Evolutionary conservation across 2,113 vertebrate species (phyloP).

Genomic region (Phaethornis superciliosus): DNA sequence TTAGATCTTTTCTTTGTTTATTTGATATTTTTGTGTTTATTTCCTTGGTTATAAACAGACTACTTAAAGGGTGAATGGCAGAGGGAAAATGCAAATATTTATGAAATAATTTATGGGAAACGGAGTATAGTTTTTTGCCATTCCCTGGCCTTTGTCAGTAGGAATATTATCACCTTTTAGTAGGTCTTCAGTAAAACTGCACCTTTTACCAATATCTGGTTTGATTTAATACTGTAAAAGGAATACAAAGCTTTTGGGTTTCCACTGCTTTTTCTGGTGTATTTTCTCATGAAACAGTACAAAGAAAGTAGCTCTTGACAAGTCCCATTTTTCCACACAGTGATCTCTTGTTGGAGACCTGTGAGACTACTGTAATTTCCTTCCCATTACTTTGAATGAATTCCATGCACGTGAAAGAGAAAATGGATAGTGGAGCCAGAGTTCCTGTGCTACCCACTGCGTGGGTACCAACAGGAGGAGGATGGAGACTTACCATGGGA

Average conservation of each 20-base stretch:
- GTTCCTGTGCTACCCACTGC: constrained; percentile 39
- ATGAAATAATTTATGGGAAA: background rate
- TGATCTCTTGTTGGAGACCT: constrained; percentile 75
- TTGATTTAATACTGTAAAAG: constrained; percentile 73
- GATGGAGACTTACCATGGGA: constrained; percentile 53
- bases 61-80: background rate
- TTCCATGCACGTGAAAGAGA: constrained; percentile 73
- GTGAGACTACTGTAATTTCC: constrained; percentile 75
- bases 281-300: constrained; percentile 69
- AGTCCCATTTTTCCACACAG: constrained; percentile 76
- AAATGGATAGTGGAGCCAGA: constrained; percentile 52
- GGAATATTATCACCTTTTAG: constrained; percentile 56
- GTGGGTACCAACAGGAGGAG: constrained; percentile 62
- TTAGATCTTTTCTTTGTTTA: background rate
- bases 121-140: background rate
- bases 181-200: constrained; percentile 59
- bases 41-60: background rate
- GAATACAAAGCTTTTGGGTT: constrained; percentile 67
- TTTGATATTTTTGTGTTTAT: constrained; percentile 33
- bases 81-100: background rate
- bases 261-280: constrained; percentile 61
- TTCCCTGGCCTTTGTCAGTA: constrained; percentile 28
- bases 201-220: constrained; percentile 72
- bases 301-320: constrained; percentile 71
- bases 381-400: constrained; percentile 77